These are phyloP conservation scores for Zophobas atratus DNA, from an alignment of 1,140 invertebrate species.

Conservation along the genomic window DNA sequence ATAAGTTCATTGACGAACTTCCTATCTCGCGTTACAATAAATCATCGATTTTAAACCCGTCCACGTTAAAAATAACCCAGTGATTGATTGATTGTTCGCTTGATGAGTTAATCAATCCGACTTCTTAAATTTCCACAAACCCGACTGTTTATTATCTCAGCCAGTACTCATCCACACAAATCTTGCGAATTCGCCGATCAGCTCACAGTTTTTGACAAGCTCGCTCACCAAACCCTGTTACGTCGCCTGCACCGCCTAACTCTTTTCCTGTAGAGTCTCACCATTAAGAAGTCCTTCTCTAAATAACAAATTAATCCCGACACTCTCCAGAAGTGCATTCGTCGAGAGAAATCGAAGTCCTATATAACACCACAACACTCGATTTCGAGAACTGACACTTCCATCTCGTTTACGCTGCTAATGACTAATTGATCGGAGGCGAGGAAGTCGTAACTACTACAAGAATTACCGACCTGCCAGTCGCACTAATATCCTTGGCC, in stretches of 20 bases:
- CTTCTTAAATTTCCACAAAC: too few species aligned
- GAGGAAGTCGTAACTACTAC: constrained; percentile 36
- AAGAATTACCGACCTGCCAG: constrained; percentile 22
- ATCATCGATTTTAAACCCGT: background rate
- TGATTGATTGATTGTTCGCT: background rate
- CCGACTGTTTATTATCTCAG: background rate
- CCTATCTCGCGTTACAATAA: background rate
- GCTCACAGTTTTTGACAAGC: background rate
- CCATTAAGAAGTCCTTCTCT: constrained; percentile 38
- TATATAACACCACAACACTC: constrained; percentile 32
- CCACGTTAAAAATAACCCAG: background rate
- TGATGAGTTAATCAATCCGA: background rate
- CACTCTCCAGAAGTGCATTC: constrained; percentile 28
- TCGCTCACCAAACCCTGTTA: constrained; percentile 34
- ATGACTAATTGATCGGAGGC: constrained; percentile 33
- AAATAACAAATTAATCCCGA: constrained; percentile 41
- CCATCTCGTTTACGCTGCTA: constrained; percentile 40
- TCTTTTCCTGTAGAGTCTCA: constrained; percentile 17
- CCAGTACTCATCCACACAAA: background rate
- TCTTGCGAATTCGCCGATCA: background rate
- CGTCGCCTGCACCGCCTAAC: constrained; percentile 28
- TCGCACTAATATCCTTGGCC: constrained; percentile 27
- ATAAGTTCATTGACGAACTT: too few species aligned
- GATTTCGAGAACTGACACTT: constrained; percentile 26
- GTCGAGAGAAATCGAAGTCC: constrained; percentile 23